Conservation (phyloP, 2,888 invertebrate species). For the Platycnemis pennipes region DNA sequence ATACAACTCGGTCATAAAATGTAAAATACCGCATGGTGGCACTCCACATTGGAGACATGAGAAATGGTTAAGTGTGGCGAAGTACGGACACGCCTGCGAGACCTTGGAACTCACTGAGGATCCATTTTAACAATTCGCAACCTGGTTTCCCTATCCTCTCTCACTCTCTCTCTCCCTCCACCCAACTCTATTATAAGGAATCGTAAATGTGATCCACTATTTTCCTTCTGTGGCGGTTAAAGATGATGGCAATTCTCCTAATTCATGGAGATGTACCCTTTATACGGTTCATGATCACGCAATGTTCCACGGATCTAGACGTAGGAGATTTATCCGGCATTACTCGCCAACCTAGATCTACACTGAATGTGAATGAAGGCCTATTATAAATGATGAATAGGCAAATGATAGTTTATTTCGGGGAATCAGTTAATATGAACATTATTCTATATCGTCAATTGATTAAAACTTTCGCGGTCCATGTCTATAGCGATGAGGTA, state of each 20-base stretch:
- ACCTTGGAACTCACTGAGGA: not conserved
- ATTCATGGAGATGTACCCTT: not conserved
- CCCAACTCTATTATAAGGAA: not conserved
- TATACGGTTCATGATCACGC: not conserved
- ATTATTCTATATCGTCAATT: too few species aligned
- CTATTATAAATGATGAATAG: too few species aligned
- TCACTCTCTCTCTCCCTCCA: not conserved
- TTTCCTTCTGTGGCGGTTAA: not conserved
- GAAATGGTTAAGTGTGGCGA: not conserved
- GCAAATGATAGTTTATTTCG: too few species aligned
- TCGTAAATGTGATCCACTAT: not conserved
- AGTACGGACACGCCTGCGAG: not conserved
- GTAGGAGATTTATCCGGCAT: too few species aligned
- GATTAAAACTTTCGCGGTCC: too few species aligned
- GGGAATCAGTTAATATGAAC: too few species aligned
- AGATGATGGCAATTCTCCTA: not conserved
- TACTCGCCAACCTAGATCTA: too few species aligned
- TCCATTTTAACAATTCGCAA: not conserved
- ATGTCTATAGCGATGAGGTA: too few species aligned
- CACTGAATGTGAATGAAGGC: too few species aligned
- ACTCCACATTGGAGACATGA: not conserved
- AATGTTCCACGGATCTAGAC: not conserved
- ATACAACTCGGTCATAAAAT: not conserved
- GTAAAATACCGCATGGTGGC: not conserved
- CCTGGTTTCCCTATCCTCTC: not conserved